These are phyloP conservation scores for Perca fluviatilis DNA, from an alignment of 2,113 vertebrate genomes.

Conservation along the genomic window DNA sequence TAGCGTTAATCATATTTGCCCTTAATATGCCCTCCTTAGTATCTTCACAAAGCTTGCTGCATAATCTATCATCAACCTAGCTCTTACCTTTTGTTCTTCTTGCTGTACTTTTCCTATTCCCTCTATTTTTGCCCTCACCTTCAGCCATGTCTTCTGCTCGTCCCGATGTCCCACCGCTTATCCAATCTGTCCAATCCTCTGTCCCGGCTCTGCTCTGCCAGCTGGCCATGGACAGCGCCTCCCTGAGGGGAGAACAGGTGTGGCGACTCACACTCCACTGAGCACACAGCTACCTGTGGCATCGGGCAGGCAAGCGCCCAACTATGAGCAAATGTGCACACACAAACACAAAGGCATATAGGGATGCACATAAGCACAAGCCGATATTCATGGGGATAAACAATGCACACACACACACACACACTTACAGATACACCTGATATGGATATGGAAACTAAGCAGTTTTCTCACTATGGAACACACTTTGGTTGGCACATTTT, in stretches of 20 bases:
- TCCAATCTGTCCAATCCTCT: constrained; percentile 80
- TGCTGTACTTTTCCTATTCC: constrained; percentile 60
- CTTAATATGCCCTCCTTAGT: constrained; percentile 16
- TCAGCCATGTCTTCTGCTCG: constrained; percentile 69
- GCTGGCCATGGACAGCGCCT: constrained; percentile 78
- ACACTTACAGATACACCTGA: neutral
- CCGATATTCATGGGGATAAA: neutral
- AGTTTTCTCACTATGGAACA: neutral
- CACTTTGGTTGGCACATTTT: constrained; percentile 18
- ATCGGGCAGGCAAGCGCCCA: constrained; percentile 49
- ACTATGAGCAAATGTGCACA: constrained; percentile 36
- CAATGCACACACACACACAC: neutral
- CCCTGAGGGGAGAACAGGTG: constrained; percentile 82
- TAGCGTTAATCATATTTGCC: neutral
- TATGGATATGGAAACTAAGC: neutral
- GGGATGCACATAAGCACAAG: neutral
- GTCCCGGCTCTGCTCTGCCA: constrained; percentile 71
- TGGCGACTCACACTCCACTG: constrained; percentile 75
- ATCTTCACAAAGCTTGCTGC: constrained; percentile 8
- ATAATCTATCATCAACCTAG: constrained; percentile 6
- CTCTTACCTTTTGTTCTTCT: constrained; percentile 26
- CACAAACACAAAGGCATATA: constrained; percentile 2
- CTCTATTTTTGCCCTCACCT: constrained; percentile 75
- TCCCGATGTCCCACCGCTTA: constrained; percentile 72
- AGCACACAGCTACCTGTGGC: constrained; percentile 80